These are phyloP conservation scores for Cyanoderma ruficeps DNA, from an alignment of 2,113 vertebrate genomes.

Conservation along the genomic window DNA sequence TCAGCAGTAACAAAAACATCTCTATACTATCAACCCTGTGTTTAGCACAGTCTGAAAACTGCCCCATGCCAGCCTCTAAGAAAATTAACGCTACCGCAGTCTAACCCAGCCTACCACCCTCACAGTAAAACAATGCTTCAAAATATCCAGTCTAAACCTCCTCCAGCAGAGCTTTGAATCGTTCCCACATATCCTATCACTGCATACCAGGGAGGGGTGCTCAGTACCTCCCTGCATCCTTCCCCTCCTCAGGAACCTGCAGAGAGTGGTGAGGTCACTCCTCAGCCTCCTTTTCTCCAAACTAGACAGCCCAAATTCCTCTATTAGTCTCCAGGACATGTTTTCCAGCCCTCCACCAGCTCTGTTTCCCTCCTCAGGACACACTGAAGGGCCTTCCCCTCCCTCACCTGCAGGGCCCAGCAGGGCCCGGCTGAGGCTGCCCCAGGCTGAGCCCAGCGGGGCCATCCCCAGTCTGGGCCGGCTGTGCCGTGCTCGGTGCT, in stretches of 20 bases:
- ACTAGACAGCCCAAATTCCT: background rate
- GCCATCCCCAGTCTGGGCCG: too few relatives aligned
- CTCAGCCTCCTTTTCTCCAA: background rate
- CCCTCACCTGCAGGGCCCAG: background rate
- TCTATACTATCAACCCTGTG: background rate
- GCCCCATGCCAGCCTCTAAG: background rate
- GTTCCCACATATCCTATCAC: background rate
- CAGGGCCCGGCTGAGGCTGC: fast-evolving
- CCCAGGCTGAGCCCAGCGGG: background rate
- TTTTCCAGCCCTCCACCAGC: background rate
- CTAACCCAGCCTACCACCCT: background rate
- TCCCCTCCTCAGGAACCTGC: background rate
- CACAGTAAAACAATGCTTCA: background rate
- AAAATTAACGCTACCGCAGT: background rate
- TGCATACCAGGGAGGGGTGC: background rate
- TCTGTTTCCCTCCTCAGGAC: background rate
- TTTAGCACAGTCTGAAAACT: background rate
- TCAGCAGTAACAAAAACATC: background rate
- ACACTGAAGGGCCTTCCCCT: background rate
- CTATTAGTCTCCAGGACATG: background rate
- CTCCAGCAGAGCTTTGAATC: background rate
- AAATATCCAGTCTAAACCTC: background rate
- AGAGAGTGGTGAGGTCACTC: background rate
- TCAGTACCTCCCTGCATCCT: background rate
- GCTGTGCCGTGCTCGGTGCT: background rate